Conservation (phyloP, 2,797 vertebrate species). For the Sebastes itinus region DNA sequence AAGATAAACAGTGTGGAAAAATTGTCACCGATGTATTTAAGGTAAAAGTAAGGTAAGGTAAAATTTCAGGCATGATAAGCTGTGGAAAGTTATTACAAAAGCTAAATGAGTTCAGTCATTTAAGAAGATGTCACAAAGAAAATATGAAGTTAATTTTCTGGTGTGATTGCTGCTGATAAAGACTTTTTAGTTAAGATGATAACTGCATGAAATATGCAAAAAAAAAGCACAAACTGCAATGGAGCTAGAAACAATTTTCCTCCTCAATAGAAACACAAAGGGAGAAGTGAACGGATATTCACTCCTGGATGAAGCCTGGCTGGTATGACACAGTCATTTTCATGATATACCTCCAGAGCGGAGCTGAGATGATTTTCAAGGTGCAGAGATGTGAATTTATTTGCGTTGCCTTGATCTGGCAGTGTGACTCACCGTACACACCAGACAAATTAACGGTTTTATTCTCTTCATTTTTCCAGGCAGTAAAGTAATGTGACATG, state of each 20-base stretch:
- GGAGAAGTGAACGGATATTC: background rate
- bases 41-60: background rate
- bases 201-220: background rate
- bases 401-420: background rate
- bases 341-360: background rate
- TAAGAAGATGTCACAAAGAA: background rate
- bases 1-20: background rate
- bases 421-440: background rate
- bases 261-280: background rate
- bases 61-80: background rate
- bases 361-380: background rate
- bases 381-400: conserved; percentile 5
- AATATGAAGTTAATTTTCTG: background rate
- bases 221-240: background rate
- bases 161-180: background rate
- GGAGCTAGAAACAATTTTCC: background rate
- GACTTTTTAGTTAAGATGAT: background rate
- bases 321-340: background rate
- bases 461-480: background rate
- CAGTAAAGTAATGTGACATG: background rate
- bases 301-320: background rate
- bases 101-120: background rate
- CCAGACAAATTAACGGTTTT: background rate
- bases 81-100: background rate
- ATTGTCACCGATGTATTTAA: background rate